A percentile compares a stretch with the other conserved stretches of the same genome.
Conservation (phyloP, 2,888 invertebrate species). For the Tenthredo distinguenda region DNA sequence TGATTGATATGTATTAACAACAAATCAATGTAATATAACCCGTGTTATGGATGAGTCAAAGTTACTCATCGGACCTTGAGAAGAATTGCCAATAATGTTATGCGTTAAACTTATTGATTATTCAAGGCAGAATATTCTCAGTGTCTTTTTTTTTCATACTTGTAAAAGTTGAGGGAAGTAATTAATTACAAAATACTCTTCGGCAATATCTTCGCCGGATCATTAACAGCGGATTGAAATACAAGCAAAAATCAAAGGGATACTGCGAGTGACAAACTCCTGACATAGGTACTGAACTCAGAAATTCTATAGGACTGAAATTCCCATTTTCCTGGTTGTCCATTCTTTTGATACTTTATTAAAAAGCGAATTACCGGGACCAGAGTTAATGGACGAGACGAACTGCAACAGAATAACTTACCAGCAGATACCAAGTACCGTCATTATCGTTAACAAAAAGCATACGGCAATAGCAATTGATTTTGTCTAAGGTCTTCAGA, state of each 20-base stretch:
- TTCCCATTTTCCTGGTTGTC: neutral
- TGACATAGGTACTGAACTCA: neutral
- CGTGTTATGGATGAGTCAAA: conserved; percentile 28
- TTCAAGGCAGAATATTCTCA: conserved; percentile 17
- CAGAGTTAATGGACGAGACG: too few relatives aligned
- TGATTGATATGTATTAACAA: neutral
- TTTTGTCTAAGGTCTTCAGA: too few relatives aligned
- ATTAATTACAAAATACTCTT: neutral
- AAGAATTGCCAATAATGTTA: conserved; percentile 25
- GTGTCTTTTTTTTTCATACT: neutral
- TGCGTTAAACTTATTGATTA: conserved; percentile 23
- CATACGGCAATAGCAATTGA: too few relatives aligned
- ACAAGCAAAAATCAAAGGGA: neutral
- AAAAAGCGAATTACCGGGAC: neutral
- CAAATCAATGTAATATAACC: neutral
- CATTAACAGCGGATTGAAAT: neutral
- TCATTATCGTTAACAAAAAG: too few relatives aligned
- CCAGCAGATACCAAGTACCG: too few relatives aligned
- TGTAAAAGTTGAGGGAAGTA: neutral
- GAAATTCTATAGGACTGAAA: neutral
- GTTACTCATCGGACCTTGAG: conserved; percentile 18
- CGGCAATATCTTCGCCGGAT: neutral
- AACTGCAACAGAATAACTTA: too few relatives aligned
- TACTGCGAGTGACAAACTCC: neutral
- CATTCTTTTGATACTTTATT: neutral